phyloP scores from a whole-genome alignment of 2,113 vertebrate genomes.

The Lipophrys pholis region DNA sequence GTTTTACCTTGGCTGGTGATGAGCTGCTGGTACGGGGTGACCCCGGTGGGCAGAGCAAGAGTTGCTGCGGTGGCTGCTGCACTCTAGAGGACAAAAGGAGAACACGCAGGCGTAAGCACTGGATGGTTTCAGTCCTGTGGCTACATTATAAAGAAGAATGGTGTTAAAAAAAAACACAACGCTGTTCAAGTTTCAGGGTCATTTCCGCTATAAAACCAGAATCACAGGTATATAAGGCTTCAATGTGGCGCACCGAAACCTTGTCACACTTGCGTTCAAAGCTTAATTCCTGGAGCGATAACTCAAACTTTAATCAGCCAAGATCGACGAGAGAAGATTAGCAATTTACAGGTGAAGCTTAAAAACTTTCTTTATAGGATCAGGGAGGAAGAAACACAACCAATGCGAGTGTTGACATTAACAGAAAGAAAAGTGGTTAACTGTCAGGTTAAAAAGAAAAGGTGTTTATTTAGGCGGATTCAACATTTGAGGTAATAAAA shows the following conservation, averaged over 20 bases:
- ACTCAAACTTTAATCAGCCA: constrained; percentile 2
- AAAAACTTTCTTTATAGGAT: background rate
- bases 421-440: background rate
- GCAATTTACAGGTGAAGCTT: constrained; percentile 12
- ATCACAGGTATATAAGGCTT: background rate
- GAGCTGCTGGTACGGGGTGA: constrained; percentile 94
- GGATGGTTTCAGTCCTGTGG: background rate
- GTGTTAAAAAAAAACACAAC: background rate
- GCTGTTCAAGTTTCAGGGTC: background rate
- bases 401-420: background rate
- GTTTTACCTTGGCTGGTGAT: constrained; percentile 92
- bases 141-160: constrained; percentile 6
- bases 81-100: constrained; percentile 85
- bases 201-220: background rate
- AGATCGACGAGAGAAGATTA: background rate
- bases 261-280: no score
- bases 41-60: constrained; percentile 92
- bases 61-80: constrained; percentile 97
- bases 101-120: constrained; percentile 5
- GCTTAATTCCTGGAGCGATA: no score
- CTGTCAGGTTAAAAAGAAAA: background rate
- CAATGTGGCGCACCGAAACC: no score
- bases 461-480: no score
- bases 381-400: background rate
- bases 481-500: no score